Evolutionary conservation across 2,888 invertebrate species (phyloP).

Genomic region (Brachylomia viminalis): DNA sequence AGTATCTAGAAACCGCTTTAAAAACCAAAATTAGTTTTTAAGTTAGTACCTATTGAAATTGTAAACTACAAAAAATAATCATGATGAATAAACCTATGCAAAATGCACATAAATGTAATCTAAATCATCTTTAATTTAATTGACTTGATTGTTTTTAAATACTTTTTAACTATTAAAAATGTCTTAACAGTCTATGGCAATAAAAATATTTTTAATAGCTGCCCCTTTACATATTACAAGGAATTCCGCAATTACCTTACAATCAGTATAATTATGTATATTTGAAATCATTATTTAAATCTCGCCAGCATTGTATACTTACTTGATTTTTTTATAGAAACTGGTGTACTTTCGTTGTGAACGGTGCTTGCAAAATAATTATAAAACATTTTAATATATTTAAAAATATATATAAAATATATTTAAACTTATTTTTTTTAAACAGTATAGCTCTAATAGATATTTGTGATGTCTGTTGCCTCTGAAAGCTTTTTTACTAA

Average conservation of each 20-base stretch:
- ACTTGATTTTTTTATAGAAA: conserved; percentile 53
- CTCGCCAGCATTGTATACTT: conserved; percentile 54
- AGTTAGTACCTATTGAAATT: neutral
- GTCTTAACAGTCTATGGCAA: conserved; percentile 28
- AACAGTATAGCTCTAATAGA: neutral
- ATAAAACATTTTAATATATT: neutral
- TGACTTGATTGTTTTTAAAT: conserved; percentile 11
- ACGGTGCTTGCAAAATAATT: conserved; percentile 10
- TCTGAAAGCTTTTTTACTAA: neutral
- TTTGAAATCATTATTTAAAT: conserved; percentile 67
- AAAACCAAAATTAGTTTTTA: neutral
- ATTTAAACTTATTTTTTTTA: neutral
- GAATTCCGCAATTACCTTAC: conserved; percentile 64
- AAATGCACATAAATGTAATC: neutral
- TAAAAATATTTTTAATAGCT: conserved; percentile 36
- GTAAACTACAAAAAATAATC: neutral
- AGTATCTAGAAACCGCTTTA: neutral
- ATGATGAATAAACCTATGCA: neutral
- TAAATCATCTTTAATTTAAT: neutral
- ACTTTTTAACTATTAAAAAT: neutral
- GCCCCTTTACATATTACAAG: conserved; percentile 57
- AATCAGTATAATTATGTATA: conserved; percentile 64
- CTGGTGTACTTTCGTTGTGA: conserved; percentile 49
- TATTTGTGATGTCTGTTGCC: neutral
- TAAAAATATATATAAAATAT: neutral